Percentiles rank a stretch among this genome's conserved stretches.
Conservation (phyloP, 2,888 invertebrate species). For the Stictocephala bisonia region DNA sequence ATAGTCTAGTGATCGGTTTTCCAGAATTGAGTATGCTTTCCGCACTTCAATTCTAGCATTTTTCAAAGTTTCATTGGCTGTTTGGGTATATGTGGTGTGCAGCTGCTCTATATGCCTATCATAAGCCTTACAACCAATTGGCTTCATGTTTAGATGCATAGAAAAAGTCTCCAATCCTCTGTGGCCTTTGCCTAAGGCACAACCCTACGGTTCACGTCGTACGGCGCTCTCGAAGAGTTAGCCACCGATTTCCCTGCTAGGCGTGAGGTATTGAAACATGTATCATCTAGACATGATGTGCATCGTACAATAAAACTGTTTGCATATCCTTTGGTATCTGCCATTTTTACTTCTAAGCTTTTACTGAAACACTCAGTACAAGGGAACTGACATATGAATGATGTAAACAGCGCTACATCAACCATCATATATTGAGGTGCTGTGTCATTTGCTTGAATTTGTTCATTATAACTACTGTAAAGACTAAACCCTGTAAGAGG, state of each 20-base stretch:
- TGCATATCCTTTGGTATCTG: background rate
- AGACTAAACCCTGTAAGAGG: constrained; percentile 27
- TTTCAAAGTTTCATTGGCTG: constrained; percentile 30
- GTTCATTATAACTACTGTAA: constrained; percentile 24
- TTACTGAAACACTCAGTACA: constrained; percentile 21
- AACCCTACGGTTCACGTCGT: constrained; percentile 23
- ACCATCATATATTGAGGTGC: constrained; percentile 32
- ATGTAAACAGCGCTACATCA: constrained; percentile 5
- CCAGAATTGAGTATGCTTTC: constrained; percentile 19
- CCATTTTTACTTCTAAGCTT: background rate
- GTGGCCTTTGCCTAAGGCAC: constrained; percentile 28
- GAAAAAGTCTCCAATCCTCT: constrained; percentile 20
- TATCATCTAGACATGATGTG: constrained; percentile 1
- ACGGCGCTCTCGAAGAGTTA: constrained; percentile 1
- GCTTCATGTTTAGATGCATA: constrained; percentile 32
- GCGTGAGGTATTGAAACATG: constrained; percentile 6
- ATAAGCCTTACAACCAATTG: constrained; percentile 33
- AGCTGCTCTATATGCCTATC: constrained; percentile 30
- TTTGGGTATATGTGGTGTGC: constrained; percentile 27
- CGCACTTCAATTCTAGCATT: constrained; percentile 28
- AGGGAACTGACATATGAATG: constrained; percentile 28
- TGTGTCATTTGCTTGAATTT: constrained; percentile 18
- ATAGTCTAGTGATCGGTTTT: constrained; percentile 25
- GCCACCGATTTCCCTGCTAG: background rate
- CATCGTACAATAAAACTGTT: background rate